These are phyloP conservation scores for Listronotus bonariensis DNA, from an alignment of 1,140 invertebrate genomes.

Conservation along the genomic window DNA sequence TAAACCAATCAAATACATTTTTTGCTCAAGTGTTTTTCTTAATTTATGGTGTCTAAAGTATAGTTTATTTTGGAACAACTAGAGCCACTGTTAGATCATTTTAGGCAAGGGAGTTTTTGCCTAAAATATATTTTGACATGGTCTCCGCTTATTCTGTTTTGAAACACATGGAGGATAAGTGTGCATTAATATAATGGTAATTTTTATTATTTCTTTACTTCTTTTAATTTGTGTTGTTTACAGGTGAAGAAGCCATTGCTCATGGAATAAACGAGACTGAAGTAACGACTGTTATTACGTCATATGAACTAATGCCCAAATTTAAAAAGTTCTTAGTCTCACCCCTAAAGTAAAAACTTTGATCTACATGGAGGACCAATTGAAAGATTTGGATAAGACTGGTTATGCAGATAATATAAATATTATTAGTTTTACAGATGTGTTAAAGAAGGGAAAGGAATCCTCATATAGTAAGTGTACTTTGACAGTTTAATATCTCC, in stretches of 20 bases:
- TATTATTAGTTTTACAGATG: slow-evolving; percentile 67
- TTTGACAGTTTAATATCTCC: background rate
- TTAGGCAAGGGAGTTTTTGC: too few relatives aligned
- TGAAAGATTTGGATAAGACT: slow-evolving; percentile 68
- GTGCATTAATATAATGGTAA: too few relatives aligned
- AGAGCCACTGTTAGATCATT: too few relatives aligned
- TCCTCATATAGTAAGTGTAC: slow-evolving; percentile 49
- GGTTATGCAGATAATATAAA: slow-evolving; percentile 71
- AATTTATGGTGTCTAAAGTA: too few relatives aligned
- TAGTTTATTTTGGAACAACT: too few relatives aligned
- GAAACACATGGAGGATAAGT: too few relatives aligned
- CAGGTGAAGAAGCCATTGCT: slow-evolving; percentile 88
- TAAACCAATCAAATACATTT: too few relatives aligned
- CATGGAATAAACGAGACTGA: slow-evolving; percentile 97
- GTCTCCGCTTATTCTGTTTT: background rate
- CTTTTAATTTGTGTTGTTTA: slow-evolving; percentile 1
- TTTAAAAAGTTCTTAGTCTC: slow-evolving; percentile 76
- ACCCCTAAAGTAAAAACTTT: slow-evolving; percentile 75
- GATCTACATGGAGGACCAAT: slow-evolving; percentile 88
- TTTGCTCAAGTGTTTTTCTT: too few relatives aligned
- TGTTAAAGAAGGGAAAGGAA: slow-evolving; percentile 58
- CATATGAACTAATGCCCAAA: slow-evolving; percentile 86
- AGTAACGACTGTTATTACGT: slow-evolving; percentile 87
- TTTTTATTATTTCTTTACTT: too few relatives aligned
- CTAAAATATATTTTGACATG: too few relatives aligned